Percentiles rank a stretch among this genome's conserved stretches.
phyloP scores from a whole-genome alignment of 2,797 vertebrate species.

The Sandelia bainsii region DNA sequence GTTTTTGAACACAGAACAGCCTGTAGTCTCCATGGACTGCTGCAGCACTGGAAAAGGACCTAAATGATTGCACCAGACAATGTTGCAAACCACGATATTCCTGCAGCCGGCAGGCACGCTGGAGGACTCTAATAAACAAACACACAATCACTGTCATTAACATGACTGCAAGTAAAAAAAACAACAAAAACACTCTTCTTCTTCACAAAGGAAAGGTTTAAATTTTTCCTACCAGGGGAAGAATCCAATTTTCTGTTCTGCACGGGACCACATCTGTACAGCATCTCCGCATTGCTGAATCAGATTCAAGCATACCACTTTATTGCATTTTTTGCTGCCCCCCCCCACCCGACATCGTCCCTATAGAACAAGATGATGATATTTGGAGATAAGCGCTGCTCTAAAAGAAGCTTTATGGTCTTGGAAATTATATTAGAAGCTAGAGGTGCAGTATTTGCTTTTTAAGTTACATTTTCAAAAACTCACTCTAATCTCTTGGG shows the following conservation, averaged over 20 bases:
- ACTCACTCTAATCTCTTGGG: slow-evolving; percentile 30
- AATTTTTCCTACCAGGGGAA: slow-evolving; percentile 48
- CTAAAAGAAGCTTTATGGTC: slow-evolving; percentile 60
- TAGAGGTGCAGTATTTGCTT: slow-evolving; percentile 56
- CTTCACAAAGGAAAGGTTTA: slow-evolving; percentile 46
- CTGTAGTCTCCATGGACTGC: slow-evolving; percentile 76
- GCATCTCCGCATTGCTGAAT: slow-evolving; percentile 63
- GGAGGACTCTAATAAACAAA: slow-evolving; percentile 76
- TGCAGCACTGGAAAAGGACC: slow-evolving; percentile 69
- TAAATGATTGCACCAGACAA: slow-evolving; percentile 77
- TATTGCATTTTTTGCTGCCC: slow-evolving; percentile 66
- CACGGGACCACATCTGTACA: slow-evolving; percentile 58
- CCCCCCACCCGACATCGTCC: slow-evolving; percentile 16
- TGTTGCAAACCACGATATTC: slow-evolving; percentile 64
- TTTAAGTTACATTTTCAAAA: slow-evolving; percentile 53
- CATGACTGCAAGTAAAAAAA: slow-evolving; percentile 46
- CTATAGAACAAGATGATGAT: slow-evolving; percentile 67
- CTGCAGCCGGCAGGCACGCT: slow-evolving; percentile 64
- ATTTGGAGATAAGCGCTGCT: slow-evolving; percentile 67
- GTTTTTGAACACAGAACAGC: slow-evolving; percentile 73
- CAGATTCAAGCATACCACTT: slow-evolving; percentile 66
- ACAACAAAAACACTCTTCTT: slow-evolving; percentile 47
- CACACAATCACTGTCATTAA: slow-evolving; percentile 75
- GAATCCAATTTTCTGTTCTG: slow-evolving; percentile 65
- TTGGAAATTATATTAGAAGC: slow-evolving; percentile 65